Evolutionary conservation across 2,797 vertebrate genomes (phyloP).

Genomic region (Peromyscus aztecus): DNA sequence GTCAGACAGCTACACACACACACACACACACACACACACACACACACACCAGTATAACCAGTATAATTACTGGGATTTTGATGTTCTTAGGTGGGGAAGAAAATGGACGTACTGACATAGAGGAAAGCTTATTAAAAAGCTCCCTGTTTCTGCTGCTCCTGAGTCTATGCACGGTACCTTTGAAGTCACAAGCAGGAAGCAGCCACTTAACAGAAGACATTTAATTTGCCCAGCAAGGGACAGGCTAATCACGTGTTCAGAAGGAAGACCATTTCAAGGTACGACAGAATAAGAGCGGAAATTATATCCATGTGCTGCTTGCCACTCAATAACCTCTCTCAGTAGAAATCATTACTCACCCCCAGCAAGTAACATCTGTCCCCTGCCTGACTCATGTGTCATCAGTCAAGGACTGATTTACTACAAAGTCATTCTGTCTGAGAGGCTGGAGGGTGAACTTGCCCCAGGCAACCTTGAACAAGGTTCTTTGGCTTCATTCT

Average conservation of each 20-base stretch:
- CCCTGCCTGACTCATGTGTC: neutral
- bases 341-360: slow-evolving; percentile 8
- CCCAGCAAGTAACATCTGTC: neutral
- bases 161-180: neutral
- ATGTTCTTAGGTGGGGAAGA: neutral
- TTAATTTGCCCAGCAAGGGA: neutral
- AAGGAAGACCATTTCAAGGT: slow-evolving; percentile 48
- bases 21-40: neutral
- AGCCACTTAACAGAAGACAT: neutral
- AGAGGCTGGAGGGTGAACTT: neutral
- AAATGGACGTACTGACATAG: neutral
- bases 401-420: neutral
- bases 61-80: neutral
- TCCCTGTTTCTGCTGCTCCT: neutral
- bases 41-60: neutral
- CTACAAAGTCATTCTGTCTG: neutral
- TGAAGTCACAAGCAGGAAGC: neutral
- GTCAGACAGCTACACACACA: neutral
- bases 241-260: neutral
- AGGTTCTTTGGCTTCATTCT: neutral
- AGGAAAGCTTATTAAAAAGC: slow-evolving; percentile 2
- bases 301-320: neutral
- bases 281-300: slow-evolving; percentile 28
- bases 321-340: slow-evolving; percentile 17
- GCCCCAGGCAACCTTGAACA: neutral